phyloP scores from a whole-genome alignment of 2,888 invertebrate species.

The Limnephilus lunatus region DNA sequence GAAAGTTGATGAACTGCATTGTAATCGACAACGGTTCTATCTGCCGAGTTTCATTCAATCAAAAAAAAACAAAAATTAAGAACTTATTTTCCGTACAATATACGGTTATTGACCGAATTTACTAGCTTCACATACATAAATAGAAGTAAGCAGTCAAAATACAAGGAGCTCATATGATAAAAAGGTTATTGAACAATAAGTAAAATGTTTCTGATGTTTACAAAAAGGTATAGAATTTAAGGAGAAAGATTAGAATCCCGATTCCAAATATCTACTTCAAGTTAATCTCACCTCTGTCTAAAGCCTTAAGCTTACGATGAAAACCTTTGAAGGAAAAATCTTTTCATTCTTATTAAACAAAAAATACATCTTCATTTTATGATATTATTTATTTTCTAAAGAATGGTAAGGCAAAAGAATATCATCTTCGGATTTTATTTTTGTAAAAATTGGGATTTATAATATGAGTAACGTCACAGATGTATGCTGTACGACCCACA shows the following conservation, averaged over 20 bases:
- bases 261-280: neutral
- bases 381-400: neutral
- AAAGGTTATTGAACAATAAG: neutral
- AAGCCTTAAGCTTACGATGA: neutral
- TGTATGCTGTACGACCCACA: neutral
- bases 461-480: neutral
- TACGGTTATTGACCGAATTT: neutral
- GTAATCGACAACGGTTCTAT: no score
- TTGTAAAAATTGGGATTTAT: neutral
- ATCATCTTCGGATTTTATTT: neutral
- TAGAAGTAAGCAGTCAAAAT: neutral
- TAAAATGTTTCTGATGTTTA: neutral
- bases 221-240: neutral
- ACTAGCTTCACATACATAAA: no score
- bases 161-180: no score
- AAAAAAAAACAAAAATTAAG: neutral
- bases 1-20: no score
- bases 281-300: neutral
- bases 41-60: no score
- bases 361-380: neutral
- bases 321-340: neutral
- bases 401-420: neutral
- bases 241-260: neutral
- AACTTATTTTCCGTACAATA: neutral
- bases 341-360: neutral